Evolutionary conservation across 2,888 invertebrate genomes (phyloP).

Genomic region (Heliconius ismenius): DNA sequence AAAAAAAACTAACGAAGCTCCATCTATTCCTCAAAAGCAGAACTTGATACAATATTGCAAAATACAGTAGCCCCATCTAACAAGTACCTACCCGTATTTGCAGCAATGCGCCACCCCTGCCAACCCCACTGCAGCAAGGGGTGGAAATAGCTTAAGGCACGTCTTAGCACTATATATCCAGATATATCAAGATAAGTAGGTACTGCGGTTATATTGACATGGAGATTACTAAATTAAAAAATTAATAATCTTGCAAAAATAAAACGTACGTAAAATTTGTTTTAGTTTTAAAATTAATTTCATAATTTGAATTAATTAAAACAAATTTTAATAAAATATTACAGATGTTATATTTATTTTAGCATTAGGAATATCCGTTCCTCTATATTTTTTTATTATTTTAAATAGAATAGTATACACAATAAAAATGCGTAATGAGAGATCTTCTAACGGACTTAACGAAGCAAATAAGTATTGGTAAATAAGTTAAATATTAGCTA

Average conservation of each 20-base stretch:
- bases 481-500: not conserved
- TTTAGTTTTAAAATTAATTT: too few relatives aligned
- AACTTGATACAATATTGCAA: slow-evolving; percentile 68
- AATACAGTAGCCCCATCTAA: slow-evolving; percentile 79
- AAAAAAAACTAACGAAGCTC: slow-evolving; percentile 49
- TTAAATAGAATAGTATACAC: too few relatives aligned
- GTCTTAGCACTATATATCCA: slow-evolving; percentile 17
- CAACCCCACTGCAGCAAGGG: slow-evolving; percentile 62
- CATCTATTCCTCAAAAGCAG: slow-evolving; percentile 71
- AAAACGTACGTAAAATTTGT: too few relatives aligned
- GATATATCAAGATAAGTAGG: not conserved
- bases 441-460: too few relatives aligned
- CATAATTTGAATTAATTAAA: too few relatives aligned
- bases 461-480: too few relatives aligned
- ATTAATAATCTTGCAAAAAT: not conserved
- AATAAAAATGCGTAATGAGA: too few relatives aligned
- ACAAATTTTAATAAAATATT: too few relatives aligned
- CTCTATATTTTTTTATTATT: too few relatives aligned
- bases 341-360: too few relatives aligned
- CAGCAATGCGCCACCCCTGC: slow-evolving; percentile 68
- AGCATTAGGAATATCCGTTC: too few relatives aligned
- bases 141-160: slow-evolving; percentile 40
- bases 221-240: not conserved
- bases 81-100: slow-evolving; percentile 58
- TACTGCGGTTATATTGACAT: not conserved